These are phyloP conservation scores for Cyanoramphus novaezelandiae DNA, from an alignment of 2,113 vertebrate species.

Conservation along the genomic window DNA sequence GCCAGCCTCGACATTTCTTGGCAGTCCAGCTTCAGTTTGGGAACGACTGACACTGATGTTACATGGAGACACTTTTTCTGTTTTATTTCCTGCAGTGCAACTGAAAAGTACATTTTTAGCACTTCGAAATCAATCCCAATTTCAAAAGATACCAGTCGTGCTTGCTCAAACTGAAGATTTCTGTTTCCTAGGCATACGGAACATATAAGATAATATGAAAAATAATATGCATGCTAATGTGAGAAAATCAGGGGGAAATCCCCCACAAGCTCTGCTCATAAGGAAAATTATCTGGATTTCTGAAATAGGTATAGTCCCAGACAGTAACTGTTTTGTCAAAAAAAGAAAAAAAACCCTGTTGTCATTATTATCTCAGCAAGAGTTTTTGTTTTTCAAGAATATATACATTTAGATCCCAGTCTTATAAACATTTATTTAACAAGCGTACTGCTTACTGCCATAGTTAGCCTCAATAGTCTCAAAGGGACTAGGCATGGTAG, in stretches of 20 bases:
- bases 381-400: background rate
- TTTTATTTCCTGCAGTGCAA: background rate
- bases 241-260: background rate
- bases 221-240: background rate
- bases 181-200: background rate
- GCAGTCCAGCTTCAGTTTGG: background rate
- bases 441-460: constrained; percentile 43
- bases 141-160: background rate
- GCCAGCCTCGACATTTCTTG: background rate
- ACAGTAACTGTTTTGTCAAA: background rate
- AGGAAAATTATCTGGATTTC: background rate
- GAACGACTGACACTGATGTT: background rate
- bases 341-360: background rate
- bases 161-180: background rate
- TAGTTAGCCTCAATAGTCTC: constrained; percentile 66
- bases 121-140: background rate
- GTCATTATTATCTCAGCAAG: background rate
- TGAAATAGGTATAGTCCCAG: background rate
- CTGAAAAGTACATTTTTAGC: background rate
- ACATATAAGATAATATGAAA: background rate
- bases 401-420: constrained; percentile 18
- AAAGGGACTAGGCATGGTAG: constrained; percentile 56
- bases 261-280: background rate
- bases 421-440: constrained; percentile 62
- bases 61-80: background rate